Conservation (phyloP, 2,113 vertebrate species). For the Percopsis transmontana region DNA sequence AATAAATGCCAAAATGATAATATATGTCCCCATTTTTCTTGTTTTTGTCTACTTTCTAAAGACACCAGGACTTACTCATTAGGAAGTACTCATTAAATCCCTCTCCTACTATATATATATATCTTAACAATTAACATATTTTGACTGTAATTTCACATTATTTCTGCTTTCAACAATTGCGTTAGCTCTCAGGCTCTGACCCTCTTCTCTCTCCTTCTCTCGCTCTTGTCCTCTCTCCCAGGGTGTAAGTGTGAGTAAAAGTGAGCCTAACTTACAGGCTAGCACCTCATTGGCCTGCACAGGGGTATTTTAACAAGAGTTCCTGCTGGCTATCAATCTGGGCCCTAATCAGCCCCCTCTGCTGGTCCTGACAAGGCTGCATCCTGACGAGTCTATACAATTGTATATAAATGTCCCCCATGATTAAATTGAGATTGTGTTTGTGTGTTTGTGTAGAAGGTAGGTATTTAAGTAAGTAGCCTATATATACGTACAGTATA, state of each 20-base stretch:
- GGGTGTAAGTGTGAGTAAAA: constrained; percentile 36
- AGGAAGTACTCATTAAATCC: neutral
- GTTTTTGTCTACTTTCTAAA: neutral
- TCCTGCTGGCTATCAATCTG: constrained; percentile 26
- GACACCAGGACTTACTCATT: too few species aligned
- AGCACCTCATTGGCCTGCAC: constrained; percentile 42
- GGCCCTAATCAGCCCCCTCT: constrained; percentile 9
- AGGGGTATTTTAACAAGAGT: constrained; percentile 64
- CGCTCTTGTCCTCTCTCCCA: neutral
- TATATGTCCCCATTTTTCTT: neutral
- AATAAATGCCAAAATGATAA: neutral
- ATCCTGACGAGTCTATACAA: neutral
- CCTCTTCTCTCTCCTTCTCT: neutral
- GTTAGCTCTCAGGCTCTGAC: neutral
- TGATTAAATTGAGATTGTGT: too few species aligned
- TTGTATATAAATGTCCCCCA: neutral
- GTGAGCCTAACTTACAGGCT: constrained; percentile 50
- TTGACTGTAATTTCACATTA: neutral
- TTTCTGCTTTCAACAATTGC: neutral
- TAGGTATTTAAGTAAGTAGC: too few species aligned
- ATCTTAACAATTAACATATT: neutral
- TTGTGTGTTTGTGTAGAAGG: too few species aligned
- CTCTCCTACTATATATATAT: neutral
- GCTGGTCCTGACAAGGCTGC: constrained; percentile 21
- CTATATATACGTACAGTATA: neutral